phyloP scores from a whole-genome alignment of 2,113 vertebrate species.

The Bucco capensis region DNA sequence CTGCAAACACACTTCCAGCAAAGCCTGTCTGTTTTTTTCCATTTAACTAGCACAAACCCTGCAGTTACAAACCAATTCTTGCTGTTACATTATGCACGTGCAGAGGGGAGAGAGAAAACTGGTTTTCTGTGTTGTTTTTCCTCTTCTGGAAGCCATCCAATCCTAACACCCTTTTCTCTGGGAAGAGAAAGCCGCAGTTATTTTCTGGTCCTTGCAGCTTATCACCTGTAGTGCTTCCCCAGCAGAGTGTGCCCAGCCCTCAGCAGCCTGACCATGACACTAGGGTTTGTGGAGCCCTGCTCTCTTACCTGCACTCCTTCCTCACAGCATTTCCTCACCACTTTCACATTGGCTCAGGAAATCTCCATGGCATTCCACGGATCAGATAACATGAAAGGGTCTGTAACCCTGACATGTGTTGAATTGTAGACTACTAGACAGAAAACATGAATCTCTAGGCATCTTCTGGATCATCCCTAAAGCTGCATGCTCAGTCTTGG shows the following conservation, averaged over 20 bases:
- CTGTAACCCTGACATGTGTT: background rate
- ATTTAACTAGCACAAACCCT: background rate
- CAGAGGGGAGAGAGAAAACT: background rate
- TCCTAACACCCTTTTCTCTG: background rate
- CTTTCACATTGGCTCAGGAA: conserved; percentile 36
- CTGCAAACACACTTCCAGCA: background rate
- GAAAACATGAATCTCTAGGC: background rate
- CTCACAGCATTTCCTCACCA: background rate
- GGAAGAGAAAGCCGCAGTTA: background rate
- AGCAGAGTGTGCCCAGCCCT: background rate
- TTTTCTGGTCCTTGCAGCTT: too few relatives aligned
- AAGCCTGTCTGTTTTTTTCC: background rate
- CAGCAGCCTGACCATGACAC: background rate
- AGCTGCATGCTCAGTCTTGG: background rate
- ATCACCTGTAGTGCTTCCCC: too few relatives aligned
- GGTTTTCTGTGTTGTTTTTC: background rate
- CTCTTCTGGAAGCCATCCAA: background rate
- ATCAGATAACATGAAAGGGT: conserved; percentile 10
- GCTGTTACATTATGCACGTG: background rate
- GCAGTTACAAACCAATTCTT: background rate
- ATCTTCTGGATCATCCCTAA: background rate
- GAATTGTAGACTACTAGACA: background rate
- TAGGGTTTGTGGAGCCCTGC: conserved; percentile 13
- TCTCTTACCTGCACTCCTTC: conserved; percentile 39
- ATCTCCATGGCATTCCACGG: background rate